Percentiles rank a stretch among this genome's conserved stretches.
These are phyloP conservation scores for Adelges cooleyi DNA, from an alignment of 1,140 invertebrate species.

Conservation along the genomic window DNA sequence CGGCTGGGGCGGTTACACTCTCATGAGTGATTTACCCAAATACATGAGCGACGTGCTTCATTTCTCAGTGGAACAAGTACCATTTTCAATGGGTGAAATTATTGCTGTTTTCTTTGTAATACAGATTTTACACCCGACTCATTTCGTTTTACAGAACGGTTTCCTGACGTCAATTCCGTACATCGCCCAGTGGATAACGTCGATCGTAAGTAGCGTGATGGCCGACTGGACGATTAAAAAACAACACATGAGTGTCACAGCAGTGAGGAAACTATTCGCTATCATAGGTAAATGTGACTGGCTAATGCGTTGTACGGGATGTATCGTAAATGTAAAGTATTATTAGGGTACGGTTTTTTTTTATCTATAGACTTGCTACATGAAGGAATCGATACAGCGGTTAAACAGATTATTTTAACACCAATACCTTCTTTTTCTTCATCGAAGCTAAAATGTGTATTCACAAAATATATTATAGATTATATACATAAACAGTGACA, in stretches of 20 bases:
- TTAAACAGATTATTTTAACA: too few species aligned
- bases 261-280: slow-evolving; percentile 50
- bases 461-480: too few species aligned
- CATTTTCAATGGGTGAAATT: slow-evolving; percentile 19
- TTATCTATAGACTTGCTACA: too few species aligned
- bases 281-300: slow-evolving; percentile 49
- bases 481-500: background rate
- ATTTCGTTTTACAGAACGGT: slow-evolving; percentile 42
- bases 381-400: too few species aligned
- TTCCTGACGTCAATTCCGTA: slow-evolving; percentile 49
- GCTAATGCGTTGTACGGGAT: too few species aligned
- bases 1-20: slow-evolving; percentile 75
- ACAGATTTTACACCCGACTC: too few species aligned
- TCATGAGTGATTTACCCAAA: slow-evolving; percentile 72
- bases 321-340: too few species aligned
- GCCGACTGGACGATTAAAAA: slow-evolving; percentile 48
- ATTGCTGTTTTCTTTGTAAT: background rate
- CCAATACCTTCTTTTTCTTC: too few species aligned
- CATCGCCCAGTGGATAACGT: slow-evolving; percentile 51
- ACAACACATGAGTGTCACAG: slow-evolving; percentile 43
- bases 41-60: slow-evolving; percentile 71
- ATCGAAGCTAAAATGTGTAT: too few species aligned
- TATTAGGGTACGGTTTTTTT: too few species aligned
- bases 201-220: slow-evolving; percentile 44
- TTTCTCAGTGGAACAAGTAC: slow-evolving; percentile 60